Percentiles rank a stretch among this genome's conserved stretches.
Conservation (phyloP, 1,140 invertebrate species). For the Caenorhabditis tropicalis region DNA sequence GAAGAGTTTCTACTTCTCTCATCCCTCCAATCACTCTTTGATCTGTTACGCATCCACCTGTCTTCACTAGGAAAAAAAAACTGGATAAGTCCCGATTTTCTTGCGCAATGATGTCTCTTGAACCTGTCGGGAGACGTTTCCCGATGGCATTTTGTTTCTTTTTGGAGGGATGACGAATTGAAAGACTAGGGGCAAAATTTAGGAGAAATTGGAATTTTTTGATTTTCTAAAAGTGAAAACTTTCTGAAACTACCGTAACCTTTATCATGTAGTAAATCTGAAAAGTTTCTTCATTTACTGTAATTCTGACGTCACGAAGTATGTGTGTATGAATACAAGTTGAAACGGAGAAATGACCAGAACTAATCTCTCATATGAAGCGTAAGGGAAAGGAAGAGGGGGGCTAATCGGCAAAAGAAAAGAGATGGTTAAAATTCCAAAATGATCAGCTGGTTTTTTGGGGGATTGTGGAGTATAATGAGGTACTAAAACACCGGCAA, state of each 20-base stretch:
- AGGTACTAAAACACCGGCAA: too few relatives aligned
- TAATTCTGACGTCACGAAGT: background rate
- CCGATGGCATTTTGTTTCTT: background rate
- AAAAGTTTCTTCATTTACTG: too few relatives aligned
- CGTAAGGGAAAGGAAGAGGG: background rate
- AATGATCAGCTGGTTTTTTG: background rate
- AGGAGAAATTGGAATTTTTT: too few relatives aligned
- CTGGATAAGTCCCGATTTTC: background rate
- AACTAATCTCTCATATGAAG: conserved; percentile 9
- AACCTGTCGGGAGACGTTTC: background rate
- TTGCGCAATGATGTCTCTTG: background rate
- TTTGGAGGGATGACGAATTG: too few relatives aligned
- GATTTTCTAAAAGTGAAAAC: too few relatives aligned
- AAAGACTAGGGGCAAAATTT: too few relatives aligned
- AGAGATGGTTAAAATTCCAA: background rate
- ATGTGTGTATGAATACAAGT: background rate
- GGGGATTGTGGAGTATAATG: too few relatives aligned
- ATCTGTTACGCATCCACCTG: background rate
- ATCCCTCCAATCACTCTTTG: background rate
- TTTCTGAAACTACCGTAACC: too few relatives aligned
- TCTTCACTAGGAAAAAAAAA: background rate
- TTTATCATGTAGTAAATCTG: too few relatives aligned
- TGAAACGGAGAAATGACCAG: conserved; percentile 2
- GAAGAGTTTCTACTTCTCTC: background rate
- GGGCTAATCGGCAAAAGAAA: background rate